Percentiles rank a stretch among this genome's conserved stretches.
Evolutionary conservation across 1,140 invertebrate species (phyloP).

Genomic region (Drosophila bocqueti): DNA sequence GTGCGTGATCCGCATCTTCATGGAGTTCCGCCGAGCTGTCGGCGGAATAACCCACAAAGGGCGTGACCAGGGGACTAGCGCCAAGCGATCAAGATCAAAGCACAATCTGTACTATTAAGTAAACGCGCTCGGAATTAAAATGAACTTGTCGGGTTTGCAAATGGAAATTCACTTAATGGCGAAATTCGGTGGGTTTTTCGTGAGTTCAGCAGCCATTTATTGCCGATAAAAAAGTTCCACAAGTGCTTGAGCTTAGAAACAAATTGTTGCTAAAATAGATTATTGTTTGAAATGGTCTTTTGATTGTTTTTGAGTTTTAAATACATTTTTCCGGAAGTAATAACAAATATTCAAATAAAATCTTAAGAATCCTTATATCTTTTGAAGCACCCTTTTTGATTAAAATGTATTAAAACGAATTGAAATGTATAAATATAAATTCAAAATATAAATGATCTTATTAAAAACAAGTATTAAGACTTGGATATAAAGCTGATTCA

Average conservation of each 20-base stretch:
- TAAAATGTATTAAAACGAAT: neutral
- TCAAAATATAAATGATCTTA: neutral
- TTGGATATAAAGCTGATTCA: neutral
- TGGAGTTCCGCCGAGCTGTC: slow-evolving; percentile 3
- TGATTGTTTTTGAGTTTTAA: neutral
- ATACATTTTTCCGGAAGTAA: neutral
- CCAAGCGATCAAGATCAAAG: slow-evolving; percentile 34
- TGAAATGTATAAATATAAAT: neutral
- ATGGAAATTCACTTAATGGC: neutral
- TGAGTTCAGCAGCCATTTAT: neutral
- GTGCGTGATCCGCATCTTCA: slow-evolving; percentile 48
- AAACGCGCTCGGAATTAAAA: slow-evolving; percentile 22
- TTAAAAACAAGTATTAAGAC: neutral
- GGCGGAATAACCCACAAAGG: slow-evolving; percentile 30
- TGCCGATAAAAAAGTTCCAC: neutral
- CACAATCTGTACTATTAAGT: slow-evolving; percentile 12
- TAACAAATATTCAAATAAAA: neutral
- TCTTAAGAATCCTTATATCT: neutral
- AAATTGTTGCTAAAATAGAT: neutral
- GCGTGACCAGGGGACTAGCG: slow-evolving; percentile 32
- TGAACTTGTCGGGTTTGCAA: slow-evolving; percentile 3
- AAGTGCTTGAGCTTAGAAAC: neutral
- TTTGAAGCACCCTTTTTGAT: neutral
- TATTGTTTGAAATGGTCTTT: neutral
- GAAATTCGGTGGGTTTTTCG: slow-evolving; percentile 8